Conservation (phyloP, 2,797 vertebrate species). For the Dipus sagitta region DNA sequence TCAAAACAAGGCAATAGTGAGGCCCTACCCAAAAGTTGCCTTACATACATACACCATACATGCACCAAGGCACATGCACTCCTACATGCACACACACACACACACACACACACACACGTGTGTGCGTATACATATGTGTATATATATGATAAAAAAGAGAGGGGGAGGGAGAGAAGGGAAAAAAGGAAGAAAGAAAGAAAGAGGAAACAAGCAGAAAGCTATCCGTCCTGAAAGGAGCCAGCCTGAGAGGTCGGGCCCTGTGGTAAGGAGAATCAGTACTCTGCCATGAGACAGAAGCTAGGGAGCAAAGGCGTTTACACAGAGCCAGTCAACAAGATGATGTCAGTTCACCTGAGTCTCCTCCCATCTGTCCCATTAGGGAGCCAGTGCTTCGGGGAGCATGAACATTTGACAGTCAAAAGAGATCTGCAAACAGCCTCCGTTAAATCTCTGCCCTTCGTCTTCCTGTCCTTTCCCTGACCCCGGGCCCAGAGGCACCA, state of each 20-base stretch:
- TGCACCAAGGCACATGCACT: too few species aligned
- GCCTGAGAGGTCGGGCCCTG: not conserved
- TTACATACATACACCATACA: too few species aligned
- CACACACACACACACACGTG: too few species aligned
- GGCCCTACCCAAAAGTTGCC: too few species aligned
- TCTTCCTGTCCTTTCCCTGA: not conserved
- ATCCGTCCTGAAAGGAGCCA: not conserved
- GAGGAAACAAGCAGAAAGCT: not conserved
- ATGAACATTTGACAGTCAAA: not conserved
- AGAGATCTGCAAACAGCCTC: not conserved
- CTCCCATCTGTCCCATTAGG: not conserved
- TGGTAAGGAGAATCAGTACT: not conserved
- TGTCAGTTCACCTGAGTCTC: not conserved
- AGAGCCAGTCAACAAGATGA: not conserved
- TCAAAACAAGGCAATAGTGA: too few species aligned
- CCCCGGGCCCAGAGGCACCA: not conserved
- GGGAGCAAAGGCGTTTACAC: not conserved
- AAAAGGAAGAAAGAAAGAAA: too few species aligned
- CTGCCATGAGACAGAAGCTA: not conserved
- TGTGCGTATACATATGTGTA: too few species aligned
- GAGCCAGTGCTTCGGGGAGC: not conserved
- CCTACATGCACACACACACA: too few species aligned
- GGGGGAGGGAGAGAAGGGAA: too few species aligned
- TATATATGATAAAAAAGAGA: too few species aligned
- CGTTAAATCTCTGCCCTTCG: not conserved